Conservation (phyloP, 2,797 vertebrate species). For the Manis javanica region DNA sequence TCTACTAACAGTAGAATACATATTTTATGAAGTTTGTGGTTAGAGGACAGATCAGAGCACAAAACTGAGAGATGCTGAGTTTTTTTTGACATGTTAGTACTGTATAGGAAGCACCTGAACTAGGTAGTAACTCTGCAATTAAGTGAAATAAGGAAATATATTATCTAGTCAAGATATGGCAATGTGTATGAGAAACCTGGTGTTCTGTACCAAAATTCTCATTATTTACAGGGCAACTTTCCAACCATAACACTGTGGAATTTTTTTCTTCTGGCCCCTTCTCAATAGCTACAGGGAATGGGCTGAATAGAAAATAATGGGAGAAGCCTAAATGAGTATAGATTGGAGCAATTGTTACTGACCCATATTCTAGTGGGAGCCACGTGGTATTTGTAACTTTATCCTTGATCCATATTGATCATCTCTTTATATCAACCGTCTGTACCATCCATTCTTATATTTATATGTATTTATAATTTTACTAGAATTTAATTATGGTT, state of each 20-base stretch:
- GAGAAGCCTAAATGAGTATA: neutral
- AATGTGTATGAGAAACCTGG: neutral
- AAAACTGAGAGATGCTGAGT: neutral
- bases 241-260: neutral
- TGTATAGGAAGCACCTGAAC: neutral
- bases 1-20: neutral
- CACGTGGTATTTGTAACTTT: neutral
- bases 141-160: neutral
- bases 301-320: neutral
- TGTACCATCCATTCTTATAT: neutral
- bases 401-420: neutral
- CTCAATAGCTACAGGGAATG: neutral
- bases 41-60: neutral
- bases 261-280: neutral
- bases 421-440: neutral
- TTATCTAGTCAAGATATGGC: neutral
- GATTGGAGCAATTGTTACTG: neutral
- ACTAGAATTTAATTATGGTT: neutral
- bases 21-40: neutral
- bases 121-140: neutral
- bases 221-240: neutral
- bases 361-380: neutral
- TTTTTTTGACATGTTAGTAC: neutral
- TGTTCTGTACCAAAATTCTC: neutral
- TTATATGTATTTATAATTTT: neutral